Conservation (phyloP, 2,888 invertebrate species). For the Agonopterix arenella region DNA sequence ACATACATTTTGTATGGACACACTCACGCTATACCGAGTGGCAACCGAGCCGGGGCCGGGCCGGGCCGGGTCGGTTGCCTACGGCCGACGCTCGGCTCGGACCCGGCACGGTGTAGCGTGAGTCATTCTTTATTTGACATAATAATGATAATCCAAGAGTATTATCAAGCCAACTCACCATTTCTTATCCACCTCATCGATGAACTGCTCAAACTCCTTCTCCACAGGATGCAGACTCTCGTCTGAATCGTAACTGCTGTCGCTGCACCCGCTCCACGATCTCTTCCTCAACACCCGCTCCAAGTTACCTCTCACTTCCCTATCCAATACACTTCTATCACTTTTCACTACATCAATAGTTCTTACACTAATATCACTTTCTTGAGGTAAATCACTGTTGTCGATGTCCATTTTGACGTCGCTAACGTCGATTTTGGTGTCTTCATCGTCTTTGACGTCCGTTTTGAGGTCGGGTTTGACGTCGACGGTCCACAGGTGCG, state of each 20-base stretch:
- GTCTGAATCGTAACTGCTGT: slow-evolving; percentile 58
- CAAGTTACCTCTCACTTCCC: slow-evolving; percentile 37
- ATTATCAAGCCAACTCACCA: slow-evolving; percentile 44
- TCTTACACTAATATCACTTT: slow-evolving; percentile 54
- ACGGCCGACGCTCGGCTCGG: too few species aligned
- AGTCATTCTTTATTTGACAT: too few species aligned
- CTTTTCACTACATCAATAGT: slow-evolving; percentile 22
- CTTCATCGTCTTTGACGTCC: slow-evolving; percentile 11
- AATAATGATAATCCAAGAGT: too few species aligned
- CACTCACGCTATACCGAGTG: too few species aligned
- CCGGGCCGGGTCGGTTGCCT: too few species aligned
- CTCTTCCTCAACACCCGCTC: slow-evolving; percentile 42
- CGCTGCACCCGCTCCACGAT: slow-evolving; percentile 50
- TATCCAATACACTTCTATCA: slow-evolving; percentile 17
- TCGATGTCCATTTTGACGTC: slow-evolving; percentile 15
- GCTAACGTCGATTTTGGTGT: slow-evolving; percentile 10
- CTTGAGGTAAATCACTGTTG: slow-evolving; percentile 28
- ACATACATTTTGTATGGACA: too few species aligned
- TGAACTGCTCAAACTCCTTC: slow-evolving; percentile 59
- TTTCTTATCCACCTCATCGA: slow-evolving; percentile 63
- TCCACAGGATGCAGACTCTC: slow-evolving; percentile 61
- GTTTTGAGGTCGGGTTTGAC: slow-evolving; percentile 14
- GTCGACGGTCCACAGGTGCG: slow-evolving; percentile 42
- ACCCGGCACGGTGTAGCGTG: too few species aligned
- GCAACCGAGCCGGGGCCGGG: too few species aligned